phyloP scores from a whole-genome alignment of 2,113 vertebrate species.

The Microcebus griseorufus region DNA sequence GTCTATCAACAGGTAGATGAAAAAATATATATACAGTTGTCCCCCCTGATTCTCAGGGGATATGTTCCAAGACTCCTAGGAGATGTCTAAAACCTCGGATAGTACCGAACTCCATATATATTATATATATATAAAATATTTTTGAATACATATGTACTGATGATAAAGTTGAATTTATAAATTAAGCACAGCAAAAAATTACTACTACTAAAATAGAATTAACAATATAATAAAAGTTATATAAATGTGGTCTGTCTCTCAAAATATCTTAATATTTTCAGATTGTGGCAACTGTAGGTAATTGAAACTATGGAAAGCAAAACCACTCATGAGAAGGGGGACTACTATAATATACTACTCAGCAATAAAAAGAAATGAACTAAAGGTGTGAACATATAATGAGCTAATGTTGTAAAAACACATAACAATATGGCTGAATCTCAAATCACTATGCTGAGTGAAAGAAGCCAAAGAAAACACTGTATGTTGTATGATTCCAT shows the following conservation, averaged over 20 bases:
- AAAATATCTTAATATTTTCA: background rate
- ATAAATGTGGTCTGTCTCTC: background rate
- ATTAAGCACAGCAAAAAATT: background rate
- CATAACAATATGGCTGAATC: background rate
- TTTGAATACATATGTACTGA: background rate
- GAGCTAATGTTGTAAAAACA: background rate
- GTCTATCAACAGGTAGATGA: background rate
- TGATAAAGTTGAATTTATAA: background rate
- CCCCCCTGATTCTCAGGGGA: background rate
- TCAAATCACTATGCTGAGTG: background rate
- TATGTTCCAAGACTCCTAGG: background rate
- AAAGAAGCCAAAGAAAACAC: background rate
- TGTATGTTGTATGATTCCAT: background rate
- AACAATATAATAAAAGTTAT: background rate
- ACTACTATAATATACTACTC: background rate
- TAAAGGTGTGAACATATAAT: background rate
- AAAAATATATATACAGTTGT: background rate
- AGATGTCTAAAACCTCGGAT: background rate
- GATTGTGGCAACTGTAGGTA: background rate
- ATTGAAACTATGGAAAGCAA: background rate
- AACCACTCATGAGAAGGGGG: background rate
- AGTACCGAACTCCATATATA: background rate
- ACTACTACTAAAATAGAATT: background rate
- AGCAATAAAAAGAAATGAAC: background rate
- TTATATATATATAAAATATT: background rate